Evolutionary conservation across 2,888 invertebrate species (phyloP).

Genomic region (Drosophila mulleri): DNA sequence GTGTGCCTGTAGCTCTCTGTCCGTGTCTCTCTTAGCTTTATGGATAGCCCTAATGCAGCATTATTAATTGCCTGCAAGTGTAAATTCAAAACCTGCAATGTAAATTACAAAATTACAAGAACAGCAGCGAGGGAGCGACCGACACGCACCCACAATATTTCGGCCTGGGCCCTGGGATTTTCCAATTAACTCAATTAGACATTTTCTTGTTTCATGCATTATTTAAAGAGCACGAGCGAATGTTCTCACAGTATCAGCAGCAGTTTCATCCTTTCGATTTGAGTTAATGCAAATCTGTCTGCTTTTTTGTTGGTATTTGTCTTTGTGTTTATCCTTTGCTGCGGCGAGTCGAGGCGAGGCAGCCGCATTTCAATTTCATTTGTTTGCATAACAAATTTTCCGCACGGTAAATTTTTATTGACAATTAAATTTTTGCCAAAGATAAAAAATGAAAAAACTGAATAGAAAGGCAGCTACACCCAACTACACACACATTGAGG

Average conservation of each 20-base stretch:
- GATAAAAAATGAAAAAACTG: slow-evolving; percentile 20
- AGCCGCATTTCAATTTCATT: slow-evolving; percentile 74
- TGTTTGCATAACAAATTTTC: slow-evolving; percentile 84
- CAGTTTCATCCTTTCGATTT: slow-evolving; percentile 24
- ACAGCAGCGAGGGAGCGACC: slow-evolving; percentile 11
- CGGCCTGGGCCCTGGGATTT: slow-evolving; percentile 17
- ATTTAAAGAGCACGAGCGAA: slow-evolving; percentile 43
- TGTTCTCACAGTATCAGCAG: slow-evolving; percentile 36
- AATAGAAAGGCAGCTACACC: slow-evolving; percentile 22
- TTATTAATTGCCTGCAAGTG: slow-evolving; percentile 84
- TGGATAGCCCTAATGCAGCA: slow-evolving; percentile 81
- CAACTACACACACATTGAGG: slow-evolving; percentile 29
- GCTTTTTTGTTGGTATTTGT: slow-evolving; percentile 8
- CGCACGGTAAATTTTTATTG: slow-evolving; percentile 84
- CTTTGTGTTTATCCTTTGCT: slow-evolving; percentile 24
- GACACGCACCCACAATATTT: background rate
- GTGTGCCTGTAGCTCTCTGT: background rate
- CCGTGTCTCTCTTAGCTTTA: slow-evolving; percentile 40
- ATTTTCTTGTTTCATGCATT: slow-evolving; percentile 45
- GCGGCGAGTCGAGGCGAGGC: slow-evolving; percentile 20
- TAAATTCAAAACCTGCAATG: slow-evolving; percentile 76
- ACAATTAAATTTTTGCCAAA: slow-evolving; percentile 77
- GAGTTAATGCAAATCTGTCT: slow-evolving; percentile 46
- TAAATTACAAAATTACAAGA: slow-evolving; percentile 78
- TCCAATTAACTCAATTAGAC: slow-evolving; percentile 70